Evolutionary conservation across 2,888 invertebrate genomes (phyloP).

Genomic region (Heliothis peltigera): DNA sequence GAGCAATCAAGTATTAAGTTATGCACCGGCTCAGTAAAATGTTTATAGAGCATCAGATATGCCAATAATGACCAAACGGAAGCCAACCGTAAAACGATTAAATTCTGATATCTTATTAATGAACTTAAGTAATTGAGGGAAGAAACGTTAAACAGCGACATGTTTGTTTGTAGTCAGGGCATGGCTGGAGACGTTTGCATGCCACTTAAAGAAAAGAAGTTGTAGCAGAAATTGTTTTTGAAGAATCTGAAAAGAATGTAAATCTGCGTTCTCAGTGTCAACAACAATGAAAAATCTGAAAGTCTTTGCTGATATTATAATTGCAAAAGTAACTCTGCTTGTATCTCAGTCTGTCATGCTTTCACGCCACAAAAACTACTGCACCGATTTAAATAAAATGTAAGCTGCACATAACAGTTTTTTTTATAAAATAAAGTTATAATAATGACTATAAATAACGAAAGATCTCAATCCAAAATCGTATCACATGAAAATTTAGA

Average conservation of each 20-base stretch:
- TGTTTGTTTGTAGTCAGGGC: slow-evolving; percentile 11
- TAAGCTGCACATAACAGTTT: no score
- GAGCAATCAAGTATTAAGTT: slow-evolving; percentile 56
- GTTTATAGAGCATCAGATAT: slow-evolving; percentile 61
- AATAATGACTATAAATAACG: slow-evolving; percentile 27
- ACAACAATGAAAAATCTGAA: no score
- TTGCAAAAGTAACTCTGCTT: no score
- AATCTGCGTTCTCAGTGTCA: neutral
- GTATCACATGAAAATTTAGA: slow-evolving; percentile 77
- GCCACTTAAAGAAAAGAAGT: neutral
- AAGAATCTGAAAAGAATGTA: neutral
- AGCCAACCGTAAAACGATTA: slow-evolving; percentile 47
- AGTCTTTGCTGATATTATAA: no score
- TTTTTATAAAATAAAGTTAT: no score
- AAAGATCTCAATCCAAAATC: slow-evolving; percentile 53
- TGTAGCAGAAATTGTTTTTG: no score
- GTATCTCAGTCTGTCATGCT: no score
- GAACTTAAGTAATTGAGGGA: slow-evolving; percentile 37
- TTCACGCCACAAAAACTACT: no score
- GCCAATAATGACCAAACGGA: slow-evolving; percentile 58
- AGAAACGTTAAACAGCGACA: slow-evolving; percentile 15
- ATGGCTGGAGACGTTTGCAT: slow-evolving; percentile 8
- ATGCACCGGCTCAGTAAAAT: slow-evolving; percentile 53
- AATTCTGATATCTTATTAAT: slow-evolving; percentile 46
- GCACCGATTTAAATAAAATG: no score